Base-by-base conservation (phyloP, 2,888 invertebrate species). In the Anticlea derivata region DNA sequence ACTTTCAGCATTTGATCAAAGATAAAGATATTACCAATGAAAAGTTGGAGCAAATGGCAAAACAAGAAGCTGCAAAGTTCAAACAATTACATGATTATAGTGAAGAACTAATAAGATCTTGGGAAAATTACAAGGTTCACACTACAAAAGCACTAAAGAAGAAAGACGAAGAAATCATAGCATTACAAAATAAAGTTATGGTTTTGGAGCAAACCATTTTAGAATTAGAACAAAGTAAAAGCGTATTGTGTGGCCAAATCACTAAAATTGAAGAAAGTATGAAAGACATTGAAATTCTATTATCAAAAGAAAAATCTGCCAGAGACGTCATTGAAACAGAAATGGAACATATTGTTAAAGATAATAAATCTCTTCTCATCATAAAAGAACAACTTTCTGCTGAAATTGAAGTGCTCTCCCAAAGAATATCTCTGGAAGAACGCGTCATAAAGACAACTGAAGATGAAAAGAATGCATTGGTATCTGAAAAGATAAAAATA, bases 381-480 rank as follows among this genome's bases (percentile, higher is more conserved):
- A 23, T 54, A 5, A 59, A 56, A 4, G 38, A 53, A 41, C 47
- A 44, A 33, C 13, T 59, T 11, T 5, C 17, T 29, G 8, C 26
- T 17, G 37, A 55, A 27, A 49, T 52, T 24, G 11, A 30, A 26
- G 22, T 34, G 5, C 44, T 61, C 1, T 38, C 49, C 3, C 37
- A 58, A 40, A 39, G 34, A 40, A 26, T 54, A 12, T 26, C 56
- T 23, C 66, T 70, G 51, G 68, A 71, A 52, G 70, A 58, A 59
- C 61, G 58, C 5, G 37, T 63, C 8, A 67, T 65, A 7, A 64
- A 64, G 44, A 65, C 67, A 30, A 54, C 58, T 37, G 73, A 63
- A 50, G 53, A 48, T 53, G 67, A 60, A 54, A 61, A 54, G 20
- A 39, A 45, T 30, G 30, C 33, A 12, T 8, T 60, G 26, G 13